Evolutionary conservation across 2,888 invertebrate species (phyloP).

Genomic region (Didymodactylos carnosus): DNA sequence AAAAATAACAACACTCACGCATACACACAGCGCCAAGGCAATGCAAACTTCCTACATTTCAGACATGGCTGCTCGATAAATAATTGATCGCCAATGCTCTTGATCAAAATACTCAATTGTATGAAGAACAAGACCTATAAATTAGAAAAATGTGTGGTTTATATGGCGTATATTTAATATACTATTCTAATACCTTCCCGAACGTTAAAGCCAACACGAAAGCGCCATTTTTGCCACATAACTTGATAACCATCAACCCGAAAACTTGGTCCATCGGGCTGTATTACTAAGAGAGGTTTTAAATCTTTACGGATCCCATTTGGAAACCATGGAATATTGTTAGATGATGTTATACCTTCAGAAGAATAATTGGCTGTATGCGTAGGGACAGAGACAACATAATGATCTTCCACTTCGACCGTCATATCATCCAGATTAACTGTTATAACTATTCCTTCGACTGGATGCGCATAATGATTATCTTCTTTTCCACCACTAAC

Average conservation of each 20-base stretch:
- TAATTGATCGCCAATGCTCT: too few species aligned
- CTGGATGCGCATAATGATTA: not conserved
- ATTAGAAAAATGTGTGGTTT: too few species aligned
- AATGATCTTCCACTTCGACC: not conserved
- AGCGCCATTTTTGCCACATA: not conserved
- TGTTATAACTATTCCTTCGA: not conserved
- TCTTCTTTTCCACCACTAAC: not conserved
- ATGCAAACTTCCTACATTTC: too few species aligned
- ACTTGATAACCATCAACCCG: not conserved
- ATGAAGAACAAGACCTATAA: too few species aligned
- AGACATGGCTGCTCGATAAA: not conserved
- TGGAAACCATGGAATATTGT: not conserved
- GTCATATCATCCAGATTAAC: not conserved
- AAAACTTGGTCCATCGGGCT: not conserved
- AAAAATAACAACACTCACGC: too few species aligned
- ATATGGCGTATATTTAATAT: too few species aligned
- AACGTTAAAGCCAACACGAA: not conserved
- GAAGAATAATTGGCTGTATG: not conserved
- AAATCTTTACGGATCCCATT: not conserved
- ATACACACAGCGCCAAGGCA: too few species aligned
- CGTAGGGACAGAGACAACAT: not conserved
- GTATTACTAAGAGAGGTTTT: not conserved
- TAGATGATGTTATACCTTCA: not conserved
- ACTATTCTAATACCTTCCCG: not conserved
- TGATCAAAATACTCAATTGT: too few species aligned